Evolutionary conservation across 2,888 invertebrate species (phyloP), one percentile per base, ranked within the genome.

Genomic region (Zaprionus obscuricornis): DNA sequence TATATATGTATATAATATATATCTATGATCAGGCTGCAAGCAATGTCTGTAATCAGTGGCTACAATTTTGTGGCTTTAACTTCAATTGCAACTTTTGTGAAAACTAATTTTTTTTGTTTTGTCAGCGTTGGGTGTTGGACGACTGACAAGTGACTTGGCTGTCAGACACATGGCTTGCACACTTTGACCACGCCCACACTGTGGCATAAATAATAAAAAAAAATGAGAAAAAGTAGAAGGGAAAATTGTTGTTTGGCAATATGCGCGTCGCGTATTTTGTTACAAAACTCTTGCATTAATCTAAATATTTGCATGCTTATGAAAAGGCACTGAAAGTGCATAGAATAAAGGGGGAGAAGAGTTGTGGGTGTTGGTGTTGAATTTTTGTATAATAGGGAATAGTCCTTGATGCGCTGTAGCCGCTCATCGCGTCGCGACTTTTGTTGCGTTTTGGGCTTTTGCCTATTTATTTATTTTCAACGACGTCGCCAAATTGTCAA

Each of bases 261-360:
- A 78, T 78, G 79, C 78, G 83, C 79, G 79, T 31, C 83, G 83
- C 78, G 78, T 79, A 79, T 79, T 79, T 79, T 83, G 78, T 83
- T 79, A 83, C 83, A 76, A 79, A 79, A 83, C 79, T 79, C 76
- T 79, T 79, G 78, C 78, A 79, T 79, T 79, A 79, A 79, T 79
- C 78, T 79, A 83, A 79, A 79, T 83, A 79, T 79, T 79, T 79
- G 83, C 78, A 83, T 83, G 78, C 83, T 79, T 71, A 60, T 67
- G 55, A 33, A 14, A 43, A 26, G 31, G 20, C 5, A 11, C 49
- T 24, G 11, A 14, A 10, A 13, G 8, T 5, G 8, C 1, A 2
- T n/a, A 6, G 20, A 6, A 11, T 26, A 13, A 14, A n/a, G 11
- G 3, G 10, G 29, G 1, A 2, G 8, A 5, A n/a, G 29, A 1